Conservation (phyloP, 2,888 invertebrate genomes). For the Nebria salina region DNA sequence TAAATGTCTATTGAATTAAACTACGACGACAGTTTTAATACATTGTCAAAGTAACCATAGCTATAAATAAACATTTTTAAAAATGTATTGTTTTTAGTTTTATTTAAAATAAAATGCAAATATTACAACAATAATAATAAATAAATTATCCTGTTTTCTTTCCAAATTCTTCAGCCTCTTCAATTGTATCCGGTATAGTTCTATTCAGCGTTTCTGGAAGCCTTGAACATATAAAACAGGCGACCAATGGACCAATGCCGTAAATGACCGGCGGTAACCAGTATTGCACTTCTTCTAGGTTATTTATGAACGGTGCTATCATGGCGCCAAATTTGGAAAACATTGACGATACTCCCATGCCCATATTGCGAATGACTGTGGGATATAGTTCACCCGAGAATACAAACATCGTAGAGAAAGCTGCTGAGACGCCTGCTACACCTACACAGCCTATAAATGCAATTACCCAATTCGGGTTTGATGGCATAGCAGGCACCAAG, state of each 20-base stretch:
- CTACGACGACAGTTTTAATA: no score
- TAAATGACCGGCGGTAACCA: constrained; percentile 81
- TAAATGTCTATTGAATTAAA: neutral
- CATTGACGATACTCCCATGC: constrained; percentile 86
- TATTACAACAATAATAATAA: neutral
- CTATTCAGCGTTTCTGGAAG: constrained; percentile 83
- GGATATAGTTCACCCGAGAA: constrained; percentile 91
- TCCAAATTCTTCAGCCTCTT: constrained; percentile 72
- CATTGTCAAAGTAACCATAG: no score
- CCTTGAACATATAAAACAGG: constrained; percentile 70
- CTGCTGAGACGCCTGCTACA: constrained; percentile 82
- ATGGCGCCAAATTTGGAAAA: constrained; percentile 88
- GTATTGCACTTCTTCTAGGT: constrained; percentile 68
- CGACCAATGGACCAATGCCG: constrained; percentile 74
- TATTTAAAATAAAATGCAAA: neutral
- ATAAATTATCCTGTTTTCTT: neutral
- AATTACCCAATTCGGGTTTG: constrained; percentile 66
- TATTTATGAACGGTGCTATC: constrained; percentile 72
- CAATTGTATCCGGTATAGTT: constrained; percentile 80
- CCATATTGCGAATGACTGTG: constrained; percentile 87
- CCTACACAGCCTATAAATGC: constrained; percentile 71
- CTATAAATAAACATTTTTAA: no score
- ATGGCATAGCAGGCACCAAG: constrained; percentile 69
- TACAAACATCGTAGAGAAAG: constrained; percentile 87
- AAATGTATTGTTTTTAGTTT: neutral